These are phyloP conservation scores for Lochmaea capreae DNA, from an alignment of 2,888 invertebrate species.

Conservation along the genomic window DNA sequence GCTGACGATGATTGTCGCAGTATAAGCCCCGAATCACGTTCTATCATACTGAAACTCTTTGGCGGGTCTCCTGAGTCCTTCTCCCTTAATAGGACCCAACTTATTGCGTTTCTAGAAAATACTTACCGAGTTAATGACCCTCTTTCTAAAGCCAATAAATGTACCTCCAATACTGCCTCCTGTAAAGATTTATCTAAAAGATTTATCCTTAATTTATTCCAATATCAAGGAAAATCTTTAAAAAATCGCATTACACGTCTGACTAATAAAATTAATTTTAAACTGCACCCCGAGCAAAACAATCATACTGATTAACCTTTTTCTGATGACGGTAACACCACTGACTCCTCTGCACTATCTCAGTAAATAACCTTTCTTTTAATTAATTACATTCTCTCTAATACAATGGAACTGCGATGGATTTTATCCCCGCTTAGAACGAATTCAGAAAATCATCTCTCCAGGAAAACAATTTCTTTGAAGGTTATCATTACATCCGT, in stretches of 20 bases:
- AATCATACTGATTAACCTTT: neutral
- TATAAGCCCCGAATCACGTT: neutral
- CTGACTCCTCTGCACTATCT: too few relatives aligned
- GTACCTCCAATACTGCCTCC: neutral
- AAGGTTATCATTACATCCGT: neutral
- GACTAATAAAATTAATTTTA: neutral
- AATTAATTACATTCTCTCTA: neutral
- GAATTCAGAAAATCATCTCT: neutral
- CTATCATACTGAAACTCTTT: neutral
- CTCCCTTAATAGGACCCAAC: neutral
- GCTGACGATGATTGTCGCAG: neutral
- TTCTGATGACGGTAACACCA: neutral
- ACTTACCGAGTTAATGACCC: neutral
- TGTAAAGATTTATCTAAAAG: neutral
- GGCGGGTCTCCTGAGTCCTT: neutral
- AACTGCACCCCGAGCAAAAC: neutral
- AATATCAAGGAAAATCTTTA: neutral
- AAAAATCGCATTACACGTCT: neutral
- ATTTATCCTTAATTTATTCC: neutral
- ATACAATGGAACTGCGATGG: neutral
- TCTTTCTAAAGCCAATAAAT: neutral
- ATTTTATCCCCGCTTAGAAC: neutral
- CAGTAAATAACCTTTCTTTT: too few relatives aligned
- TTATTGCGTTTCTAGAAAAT: neutral
- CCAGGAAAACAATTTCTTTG: neutral